phyloP scores from a whole-genome alignment of 2,797 vertebrate genomes.

The Malurus splendens region DNA sequence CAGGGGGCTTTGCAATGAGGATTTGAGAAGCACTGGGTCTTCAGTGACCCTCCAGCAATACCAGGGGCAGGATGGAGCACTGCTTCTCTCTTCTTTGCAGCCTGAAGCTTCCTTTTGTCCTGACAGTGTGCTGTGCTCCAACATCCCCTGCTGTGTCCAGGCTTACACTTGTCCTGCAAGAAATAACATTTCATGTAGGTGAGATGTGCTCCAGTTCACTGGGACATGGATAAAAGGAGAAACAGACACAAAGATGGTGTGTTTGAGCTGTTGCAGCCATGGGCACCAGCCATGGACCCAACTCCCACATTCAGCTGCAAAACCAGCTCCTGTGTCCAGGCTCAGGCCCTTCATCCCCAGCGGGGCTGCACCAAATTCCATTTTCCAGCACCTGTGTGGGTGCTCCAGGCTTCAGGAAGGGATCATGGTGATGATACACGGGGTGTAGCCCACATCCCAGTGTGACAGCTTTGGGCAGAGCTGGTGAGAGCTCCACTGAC shows the following conservation, averaged over 20 bases:
- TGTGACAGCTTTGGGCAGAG: neutral
- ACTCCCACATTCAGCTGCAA: neutral
- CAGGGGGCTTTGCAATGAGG: neutral
- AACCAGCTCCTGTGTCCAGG: neutral
- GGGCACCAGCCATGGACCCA: neutral
- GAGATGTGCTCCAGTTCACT: neutral
- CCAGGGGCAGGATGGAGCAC: neutral
- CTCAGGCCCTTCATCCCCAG: neutral
- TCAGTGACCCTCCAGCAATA: neutral
- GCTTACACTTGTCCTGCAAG: neutral
- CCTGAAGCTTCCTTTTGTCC: neutral
- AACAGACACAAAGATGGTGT: neutral
- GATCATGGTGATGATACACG: accelerated
- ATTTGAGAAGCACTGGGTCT: neutral
- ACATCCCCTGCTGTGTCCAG: neutral
- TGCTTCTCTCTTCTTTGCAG: neutral
- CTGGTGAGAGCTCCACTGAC: neutral
- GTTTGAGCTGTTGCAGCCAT: neutral
- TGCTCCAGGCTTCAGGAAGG: neutral
- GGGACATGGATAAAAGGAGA: neutral
- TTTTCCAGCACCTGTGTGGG: neutral
- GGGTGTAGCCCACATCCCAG: neutral
- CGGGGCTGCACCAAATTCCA: neutral
- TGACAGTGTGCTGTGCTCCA: neutral
- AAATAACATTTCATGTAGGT: neutral